Base-by-base conservation (phyloP, 2,113 vertebrate species). In the Candoia aspera region DNA sequence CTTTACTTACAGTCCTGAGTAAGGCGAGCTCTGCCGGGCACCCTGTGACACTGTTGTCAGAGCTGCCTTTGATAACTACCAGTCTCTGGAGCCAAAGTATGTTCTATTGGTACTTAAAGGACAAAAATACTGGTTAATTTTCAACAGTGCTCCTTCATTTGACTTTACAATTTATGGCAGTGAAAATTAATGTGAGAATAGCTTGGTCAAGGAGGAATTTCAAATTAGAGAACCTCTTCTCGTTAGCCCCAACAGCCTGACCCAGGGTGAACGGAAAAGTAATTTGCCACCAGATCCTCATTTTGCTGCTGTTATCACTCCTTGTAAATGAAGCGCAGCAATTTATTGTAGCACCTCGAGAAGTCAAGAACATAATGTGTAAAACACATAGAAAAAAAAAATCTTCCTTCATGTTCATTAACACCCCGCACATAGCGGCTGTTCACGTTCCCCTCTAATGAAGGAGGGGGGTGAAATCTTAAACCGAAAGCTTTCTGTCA, bases 311-410 rank as follows among this genome's bases (percentile, higher is more conserved):
- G 97, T 98, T 98, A 98, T 97, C 96, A 96, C 97, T 97, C 97
- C 97, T 98, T 97, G 97, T 97, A 98, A 98, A 98, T 97, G 98
- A 98, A 98, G 97, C 97, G 49, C 93, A 49, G 97, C 98, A 97
- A 98, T 98, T 97, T 97, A 98, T 98, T 98, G 98, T 98, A 97
- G 98, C 98, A 98, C 98, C 98, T 98, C 97, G 96, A 98, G 97
- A 98, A 98, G 98, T 99, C 98, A 99, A 99, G 98, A 98, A 98
- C 98, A 98, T 98, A 99, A 99, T 98, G 98, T 97, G 96, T 97
- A 98, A 97, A 98, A 98, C 97, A 98, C 98, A 98, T 97, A 98
- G 97, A 98, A 97, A 98, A 97, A 97, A 83, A 97, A 73, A 58
- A 96, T 97, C 98, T 98, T 98, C 97, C 97, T 97, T 98, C 98